Percentiles rank a stretch among this genome's conserved stretches.
Conservation (phyloP, 1,140 invertebrate species). For the Drosophila baimaii region DNA sequence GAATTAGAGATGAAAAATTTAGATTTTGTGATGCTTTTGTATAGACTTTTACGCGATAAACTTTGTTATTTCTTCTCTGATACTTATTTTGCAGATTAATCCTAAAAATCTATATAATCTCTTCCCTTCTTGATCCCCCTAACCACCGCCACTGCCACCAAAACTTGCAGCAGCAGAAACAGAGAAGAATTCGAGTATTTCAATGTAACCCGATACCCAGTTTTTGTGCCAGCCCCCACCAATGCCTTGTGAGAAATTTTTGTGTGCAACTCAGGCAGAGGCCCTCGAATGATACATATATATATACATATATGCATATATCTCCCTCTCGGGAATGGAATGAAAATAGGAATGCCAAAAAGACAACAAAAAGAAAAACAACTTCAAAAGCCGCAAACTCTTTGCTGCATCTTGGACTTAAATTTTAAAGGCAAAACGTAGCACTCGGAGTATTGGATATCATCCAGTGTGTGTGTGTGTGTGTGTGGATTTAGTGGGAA, state of each 20-base stretch:
- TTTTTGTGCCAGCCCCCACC: slow-evolving; percentile 58
- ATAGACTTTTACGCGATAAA: too few species aligned
- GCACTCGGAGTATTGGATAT: slow-evolving; percentile 51
- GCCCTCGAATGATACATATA: not conserved
- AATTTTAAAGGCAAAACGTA: slow-evolving; percentile 47
- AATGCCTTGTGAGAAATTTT: slow-evolving; percentile 71
- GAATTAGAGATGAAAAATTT: too few species aligned
- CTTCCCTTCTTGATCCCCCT: not conserved
- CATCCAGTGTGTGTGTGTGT: too few species aligned
- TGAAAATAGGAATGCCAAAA: slow-evolving; percentile 43
- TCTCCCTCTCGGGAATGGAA: slow-evolving; percentile 36
- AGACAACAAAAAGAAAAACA: slow-evolving; percentile 11
- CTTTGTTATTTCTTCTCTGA: too few species aligned
- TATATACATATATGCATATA: slow-evolving; percentile 17
- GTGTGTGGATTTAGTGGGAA: slow-evolving; percentile 37
- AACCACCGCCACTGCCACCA: slow-evolving; percentile 15
- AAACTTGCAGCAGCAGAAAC: slow-evolving; percentile 18
- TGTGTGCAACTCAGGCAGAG: slow-evolving; percentile 38
- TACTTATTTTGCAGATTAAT: too few species aligned
- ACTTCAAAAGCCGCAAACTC: slow-evolving; percentile 53
- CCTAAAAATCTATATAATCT: not conserved
- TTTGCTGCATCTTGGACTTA: slow-evolving; percentile 48
- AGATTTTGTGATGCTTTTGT: too few species aligned
- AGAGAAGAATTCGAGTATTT: slow-evolving; percentile 67
- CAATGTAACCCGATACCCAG: slow-evolving; percentile 68